Percentiles rank a stretch among this genome's conserved stretches.
Conservation (phyloP, 2,888 invertebrate species). For the Sinohyriopsis cumingii region DNA sequence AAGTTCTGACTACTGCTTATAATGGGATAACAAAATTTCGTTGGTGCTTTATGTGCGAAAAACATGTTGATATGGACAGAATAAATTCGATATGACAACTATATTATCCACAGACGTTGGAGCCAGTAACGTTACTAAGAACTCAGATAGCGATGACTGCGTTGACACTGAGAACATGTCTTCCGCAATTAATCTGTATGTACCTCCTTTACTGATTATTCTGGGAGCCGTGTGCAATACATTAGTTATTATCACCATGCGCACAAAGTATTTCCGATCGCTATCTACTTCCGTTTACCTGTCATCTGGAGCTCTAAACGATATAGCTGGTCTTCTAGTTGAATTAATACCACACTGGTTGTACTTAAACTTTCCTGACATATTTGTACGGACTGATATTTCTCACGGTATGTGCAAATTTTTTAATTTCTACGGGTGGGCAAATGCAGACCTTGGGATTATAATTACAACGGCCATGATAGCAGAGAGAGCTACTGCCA, state of each 20-base stretch:
- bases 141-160: no score
- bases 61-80: no score
- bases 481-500: constrained; percentile 51
- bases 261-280: constrained; percentile 49
- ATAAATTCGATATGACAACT: no score
- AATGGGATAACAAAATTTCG: no score
- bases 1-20: no score
- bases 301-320: constrained; percentile 49
- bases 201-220: constrained; percentile 50
- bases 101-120: no score
- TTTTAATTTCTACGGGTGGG: constrained; percentile 58
- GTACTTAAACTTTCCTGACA: constrained; percentile 49
- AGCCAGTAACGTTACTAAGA: no score
- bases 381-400: constrained; percentile 30
- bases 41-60: no score
- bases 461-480: constrained; percentile 54
- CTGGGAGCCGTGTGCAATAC: constrained; percentile 50
- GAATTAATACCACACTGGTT: constrained; percentile 55
- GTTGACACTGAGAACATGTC: no score
- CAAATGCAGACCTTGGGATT: constrained; percentile 53
- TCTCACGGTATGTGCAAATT: constrained; percentile 54
- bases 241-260: constrained; percentile 53
- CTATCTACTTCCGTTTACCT: constrained; percentile 57
- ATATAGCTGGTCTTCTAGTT: constrained; percentile 42
- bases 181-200: constrained; percentile 34